Evolutionary conservation across 2,888 invertebrate species (phyloP).

Genomic region (Acheta domesticus): DNA sequence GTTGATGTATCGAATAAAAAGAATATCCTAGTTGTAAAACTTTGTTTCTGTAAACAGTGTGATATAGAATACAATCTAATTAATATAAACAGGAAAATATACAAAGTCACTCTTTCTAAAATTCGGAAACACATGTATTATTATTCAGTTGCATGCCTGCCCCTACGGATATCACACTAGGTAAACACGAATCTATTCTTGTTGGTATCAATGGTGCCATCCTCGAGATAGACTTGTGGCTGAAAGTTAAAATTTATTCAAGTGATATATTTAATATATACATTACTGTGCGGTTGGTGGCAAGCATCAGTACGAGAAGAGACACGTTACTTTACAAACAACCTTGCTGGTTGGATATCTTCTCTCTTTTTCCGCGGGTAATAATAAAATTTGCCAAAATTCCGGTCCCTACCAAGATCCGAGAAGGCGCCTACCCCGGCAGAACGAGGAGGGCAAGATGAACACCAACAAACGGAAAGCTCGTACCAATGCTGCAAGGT

Average conservation of each 20-base stretch:
- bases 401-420: conserved; percentile 81
- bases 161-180: conserved; percentile 24
- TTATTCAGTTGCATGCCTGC: too few species aligned
- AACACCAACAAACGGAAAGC: conserved; percentile 76
- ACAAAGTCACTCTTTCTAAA: too few species aligned
- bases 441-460: conserved; percentile 59
- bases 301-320: conserved; percentile 27
- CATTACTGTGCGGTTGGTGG: conserved; percentile 29
- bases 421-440: conserved; percentile 73
- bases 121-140: too few species aligned
- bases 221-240: conserved; percentile 35
- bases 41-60: too few species aligned
- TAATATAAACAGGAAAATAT: too few species aligned
- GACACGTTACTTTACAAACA: conserved; percentile 26
- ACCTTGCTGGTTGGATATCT: conserved; percentile 27
- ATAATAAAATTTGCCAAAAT: conserved; percentile 60
- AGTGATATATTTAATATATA: conserved; percentile 31
- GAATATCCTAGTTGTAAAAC: too few species aligned
- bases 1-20: too few species aligned
- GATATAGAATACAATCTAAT: too few species aligned
- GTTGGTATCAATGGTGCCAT: conserved; percentile 32
- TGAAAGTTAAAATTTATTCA: conserved; percentile 30
- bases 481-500: conserved; percentile 73
- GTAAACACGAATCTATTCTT: background rate
- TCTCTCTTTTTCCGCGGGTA: conserved; percentile 32